Conservation (phyloP, 2,888 invertebrate species). For the Spodoptera littoralis region DNA sequence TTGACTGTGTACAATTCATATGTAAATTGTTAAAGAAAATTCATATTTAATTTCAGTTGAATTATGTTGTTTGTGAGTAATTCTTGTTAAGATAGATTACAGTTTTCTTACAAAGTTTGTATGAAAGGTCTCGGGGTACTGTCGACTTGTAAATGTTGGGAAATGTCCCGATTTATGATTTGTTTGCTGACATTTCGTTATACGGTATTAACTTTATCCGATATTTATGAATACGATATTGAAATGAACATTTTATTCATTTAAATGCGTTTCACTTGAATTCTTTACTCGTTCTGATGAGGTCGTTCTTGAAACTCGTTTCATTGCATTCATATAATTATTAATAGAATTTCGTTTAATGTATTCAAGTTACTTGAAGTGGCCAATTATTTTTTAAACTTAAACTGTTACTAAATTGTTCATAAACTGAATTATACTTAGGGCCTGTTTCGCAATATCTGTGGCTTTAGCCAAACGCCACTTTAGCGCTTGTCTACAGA, state of each 20-base stretch:
- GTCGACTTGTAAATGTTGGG: constrained; percentile 73
- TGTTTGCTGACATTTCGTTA: constrained; percentile 46
- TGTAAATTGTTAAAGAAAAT: constrained; percentile 63
- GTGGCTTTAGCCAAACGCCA: no score
- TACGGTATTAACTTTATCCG: constrained; percentile 34
- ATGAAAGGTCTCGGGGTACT: constrained; percentile 26
- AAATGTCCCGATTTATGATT: constrained; percentile 49
- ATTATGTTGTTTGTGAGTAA: constrained; percentile 70
- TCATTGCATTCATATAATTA: constrained; percentile 27
- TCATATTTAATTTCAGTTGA: constrained; percentile 76
- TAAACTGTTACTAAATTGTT: no score
- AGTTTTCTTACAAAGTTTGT: constrained; percentile 47
- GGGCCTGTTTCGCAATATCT: no score
- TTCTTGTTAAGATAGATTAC: constrained; percentile 69
- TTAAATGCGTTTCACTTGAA: constrained; percentile 30
- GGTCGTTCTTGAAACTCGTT: constrained; percentile 28
- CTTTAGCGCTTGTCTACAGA: no score
- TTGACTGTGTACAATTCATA: constrained; percentile 40
- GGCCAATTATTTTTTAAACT: constrained; percentile 2
- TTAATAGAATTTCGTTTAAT: constrained; percentile 25
- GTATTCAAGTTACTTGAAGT: constrained; percentile 27
- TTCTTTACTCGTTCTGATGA: constrained; percentile 27
- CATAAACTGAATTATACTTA: no score
- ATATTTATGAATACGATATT: constrained; percentile 51
- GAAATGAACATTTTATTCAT: constrained; percentile 49